A percentile compares a stretch with the other conserved stretches of the same genome.
Conservation (phyloP, 2,113 vertebrate species). For the Ammodytes dubius region DNA sequence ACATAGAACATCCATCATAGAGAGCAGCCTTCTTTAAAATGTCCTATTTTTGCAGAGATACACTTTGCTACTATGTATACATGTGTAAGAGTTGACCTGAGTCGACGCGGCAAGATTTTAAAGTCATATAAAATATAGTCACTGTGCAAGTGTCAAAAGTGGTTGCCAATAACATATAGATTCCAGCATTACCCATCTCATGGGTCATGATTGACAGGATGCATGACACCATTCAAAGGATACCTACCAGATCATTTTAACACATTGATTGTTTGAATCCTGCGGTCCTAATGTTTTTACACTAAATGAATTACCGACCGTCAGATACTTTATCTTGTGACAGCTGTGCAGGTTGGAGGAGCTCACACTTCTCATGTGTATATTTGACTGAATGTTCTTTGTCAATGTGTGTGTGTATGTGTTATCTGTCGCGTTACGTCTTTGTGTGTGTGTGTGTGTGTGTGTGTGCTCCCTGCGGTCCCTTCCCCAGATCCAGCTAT, state of each 20-base stretch:
- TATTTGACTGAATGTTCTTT: conserved; percentile 43
- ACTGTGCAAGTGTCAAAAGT: neutral
- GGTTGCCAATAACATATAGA: neutral
- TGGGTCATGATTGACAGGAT: neutral
- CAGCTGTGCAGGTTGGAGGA: conserved; percentile 12
- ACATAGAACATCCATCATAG: conserved; percentile 1
- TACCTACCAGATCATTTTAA: neutral
- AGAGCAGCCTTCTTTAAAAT: neutral
- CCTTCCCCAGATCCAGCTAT: conserved; percentile 91
- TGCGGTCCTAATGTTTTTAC: neutral
- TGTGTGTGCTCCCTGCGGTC: conserved; percentile 39
- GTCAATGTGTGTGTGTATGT: conserved; percentile 20
- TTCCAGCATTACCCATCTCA: neutral
- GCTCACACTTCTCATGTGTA: conserved; percentile 41
- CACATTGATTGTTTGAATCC: neutral
- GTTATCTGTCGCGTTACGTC: neutral
- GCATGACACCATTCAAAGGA: neutral
- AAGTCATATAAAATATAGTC: neutral
- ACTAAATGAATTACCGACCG: neutral
- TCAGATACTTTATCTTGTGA: conserved; percentile 1
- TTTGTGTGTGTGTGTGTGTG: conserved; percentile 19
- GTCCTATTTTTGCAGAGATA: neutral
- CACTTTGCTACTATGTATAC: no score
- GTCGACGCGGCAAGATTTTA: neutral
- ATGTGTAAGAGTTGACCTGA: neutral